Evolutionary conservation across 2,888 invertebrate genomes (phyloP), one percentile per base, ranked within the genome.

Genomic region (Phania funesta): DNA sequence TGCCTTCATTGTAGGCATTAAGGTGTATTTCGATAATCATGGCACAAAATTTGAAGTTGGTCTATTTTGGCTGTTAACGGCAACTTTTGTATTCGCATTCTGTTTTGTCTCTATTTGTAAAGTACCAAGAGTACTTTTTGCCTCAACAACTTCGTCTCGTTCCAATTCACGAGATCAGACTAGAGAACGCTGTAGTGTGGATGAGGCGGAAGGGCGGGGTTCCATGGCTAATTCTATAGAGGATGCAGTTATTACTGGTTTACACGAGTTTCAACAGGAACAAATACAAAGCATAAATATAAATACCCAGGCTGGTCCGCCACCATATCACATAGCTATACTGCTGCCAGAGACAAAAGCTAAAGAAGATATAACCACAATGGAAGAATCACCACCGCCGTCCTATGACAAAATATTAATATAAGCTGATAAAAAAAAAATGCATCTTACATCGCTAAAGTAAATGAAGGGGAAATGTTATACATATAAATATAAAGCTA

Each of bases 271-370:
- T 50, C 76, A 79, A 26, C 75, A 74, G 64, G 83, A 86, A 58
- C 74, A 82, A n/a, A 60, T 80, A 50, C 83, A 84, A 46, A 75
- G 68, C 56, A 80, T 64, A 54, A 85, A 62, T 62, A 68, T 64
- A 70, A 84, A 70, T 83, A 86, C 84, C 1, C 86, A 86, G 29
- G 87, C 89, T 38, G 90, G 91, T 6, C 94, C 96, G 20, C 96
- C 96, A n/a, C 96, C 96, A 9, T 96, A 96, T 92, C 95, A 96
- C 92, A 95, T 96, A 91, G 96, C 96, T 46, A 95, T 96, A 87
- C 91, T 95, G 85, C 93, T 95, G 87, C 95, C 95, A 71, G 93
- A 93, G 62, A 81, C 87, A 54, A 84, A 86, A 64, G 86, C 85
- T 70, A 84, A 84, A 73, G 84, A 84, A 26, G 82, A 78, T 32